Conservation (phyloP, 2,797 vertebrate genomes). For the Chiroxiphia lanceolata region DNA sequence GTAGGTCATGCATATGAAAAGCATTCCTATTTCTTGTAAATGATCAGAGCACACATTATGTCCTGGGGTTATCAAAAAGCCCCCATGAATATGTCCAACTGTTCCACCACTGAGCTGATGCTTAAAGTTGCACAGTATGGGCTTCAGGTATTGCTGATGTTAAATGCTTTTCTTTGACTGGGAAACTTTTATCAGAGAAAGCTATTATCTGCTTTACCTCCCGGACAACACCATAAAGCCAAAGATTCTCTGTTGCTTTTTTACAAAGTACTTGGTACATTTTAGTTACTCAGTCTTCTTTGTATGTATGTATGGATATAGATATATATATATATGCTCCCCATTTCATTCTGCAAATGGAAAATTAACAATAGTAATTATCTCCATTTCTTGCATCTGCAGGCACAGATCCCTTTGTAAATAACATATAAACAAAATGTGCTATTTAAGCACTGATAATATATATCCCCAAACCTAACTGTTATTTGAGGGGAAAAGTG, state of each 20-base stretch:
- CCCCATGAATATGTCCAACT: background rate
- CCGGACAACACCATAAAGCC: background rate
- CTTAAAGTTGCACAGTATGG: conserved; percentile 7
- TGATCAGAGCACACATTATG: conserved; percentile 8
- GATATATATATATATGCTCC: background rate
- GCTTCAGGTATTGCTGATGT: background rate
- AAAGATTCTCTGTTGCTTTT: background rate
- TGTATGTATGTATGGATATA: background rate
- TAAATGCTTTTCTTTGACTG: conserved; percentile 5
- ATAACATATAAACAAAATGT: background rate
- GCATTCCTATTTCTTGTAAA: background rate
- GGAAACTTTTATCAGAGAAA: background rate
- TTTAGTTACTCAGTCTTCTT: background rate
- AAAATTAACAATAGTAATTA: background rate
- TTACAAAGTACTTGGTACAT: background rate
- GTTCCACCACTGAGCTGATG: background rate
- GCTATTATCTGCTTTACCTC: background rate
- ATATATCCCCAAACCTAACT: background rate
- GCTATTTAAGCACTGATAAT: background rate
- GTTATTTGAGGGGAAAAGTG: background rate
- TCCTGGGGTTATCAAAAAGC: conserved; percentile 21
- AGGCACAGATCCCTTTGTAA: background rate
- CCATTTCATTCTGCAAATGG: background rate
- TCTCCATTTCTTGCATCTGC: background rate
- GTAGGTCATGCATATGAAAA: conserved; percentile 15